These are phyloP conservation scores for Zonitis immaculata DNA, from an alignment of 2,888 invertebrate genomes.

Conservation along the genomic window DNA sequence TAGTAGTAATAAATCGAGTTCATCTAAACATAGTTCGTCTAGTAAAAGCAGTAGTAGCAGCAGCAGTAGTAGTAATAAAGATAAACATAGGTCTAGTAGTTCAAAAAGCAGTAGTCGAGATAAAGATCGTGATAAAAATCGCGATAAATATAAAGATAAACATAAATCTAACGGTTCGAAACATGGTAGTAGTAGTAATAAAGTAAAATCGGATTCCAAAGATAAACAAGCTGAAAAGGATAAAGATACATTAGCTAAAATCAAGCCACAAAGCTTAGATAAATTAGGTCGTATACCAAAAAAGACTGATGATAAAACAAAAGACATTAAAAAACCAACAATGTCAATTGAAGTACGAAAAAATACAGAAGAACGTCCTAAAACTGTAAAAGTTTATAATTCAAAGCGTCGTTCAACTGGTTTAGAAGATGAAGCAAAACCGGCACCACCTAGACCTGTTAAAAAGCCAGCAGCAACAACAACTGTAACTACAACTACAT, in stretches of 20 bases:
- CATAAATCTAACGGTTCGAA: constrained; percentile 34
- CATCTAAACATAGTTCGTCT: too few species aligned
- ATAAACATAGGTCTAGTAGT: constrained; percentile 42
- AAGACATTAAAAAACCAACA: constrained; percentile 57
- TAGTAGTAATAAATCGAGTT: constrained; percentile 23
- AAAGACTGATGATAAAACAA: constrained; percentile 52
- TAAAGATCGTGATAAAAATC: constrained; percentile 42
- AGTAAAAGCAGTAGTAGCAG: constrained; percentile 23
- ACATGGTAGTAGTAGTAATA: constrained; percentile 29
- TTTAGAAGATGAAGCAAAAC: constrained; percentile 79
- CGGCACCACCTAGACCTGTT: constrained; percentile 72
- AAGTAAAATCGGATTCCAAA: constrained; percentile 45
- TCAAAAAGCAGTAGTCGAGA: constrained; percentile 33
- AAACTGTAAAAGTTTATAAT: constrained; percentile 88
- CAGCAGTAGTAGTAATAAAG: constrained; percentile 28
- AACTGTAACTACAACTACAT: constrained; percentile 35
- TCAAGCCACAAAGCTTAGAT: constrained; percentile 62
- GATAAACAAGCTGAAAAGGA: constrained; percentile 62
- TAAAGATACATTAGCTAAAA: constrained; percentile 63
- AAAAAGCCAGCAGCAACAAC: constrained; percentile 55
- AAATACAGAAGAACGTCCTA: constrained; percentile 67
- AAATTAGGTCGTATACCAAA: constrained; percentile 78
- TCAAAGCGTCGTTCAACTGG: constrained; percentile 91
- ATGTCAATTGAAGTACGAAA: constrained; percentile 79
- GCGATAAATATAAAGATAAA: constrained; percentile 39